These are phyloP conservation scores for Drosophila pseudoobscura DNA, from an alignment of 1,140 invertebrate genomes.

Conservation along the genomic window DNA sequence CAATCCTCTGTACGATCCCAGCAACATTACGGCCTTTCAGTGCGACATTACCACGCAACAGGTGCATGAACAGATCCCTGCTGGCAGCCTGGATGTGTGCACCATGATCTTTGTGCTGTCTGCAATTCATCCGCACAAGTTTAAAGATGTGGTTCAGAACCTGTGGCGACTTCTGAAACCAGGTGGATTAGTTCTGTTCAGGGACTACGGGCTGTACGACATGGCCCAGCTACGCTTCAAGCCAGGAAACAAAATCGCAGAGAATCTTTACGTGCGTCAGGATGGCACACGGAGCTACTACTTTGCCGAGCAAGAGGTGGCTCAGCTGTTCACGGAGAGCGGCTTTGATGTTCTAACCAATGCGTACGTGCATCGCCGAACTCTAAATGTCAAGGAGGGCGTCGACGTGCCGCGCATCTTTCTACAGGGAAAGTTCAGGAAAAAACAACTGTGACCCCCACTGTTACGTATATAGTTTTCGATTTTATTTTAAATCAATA, in stretches of 20 bases:
- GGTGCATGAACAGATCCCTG: slow-evolving; percentile 85
- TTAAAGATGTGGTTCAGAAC: slow-evolving; percentile 88
- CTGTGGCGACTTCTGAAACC: slow-evolving; percentile 89
- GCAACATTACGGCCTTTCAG: slow-evolving; percentile 90
- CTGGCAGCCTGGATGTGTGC: slow-evolving; percentile 90
- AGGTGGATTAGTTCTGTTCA: slow-evolving; percentile 93
- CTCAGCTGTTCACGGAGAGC: slow-evolving; percentile 84
- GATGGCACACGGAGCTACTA: slow-evolving; percentile 98
- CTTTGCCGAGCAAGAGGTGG: slow-evolving; percentile 89
- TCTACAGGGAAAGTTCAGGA: slow-evolving; percentile 94
- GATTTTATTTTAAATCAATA: slow-evolving; percentile 69
- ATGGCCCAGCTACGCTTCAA: slow-evolving; percentile 98
- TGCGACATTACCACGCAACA: slow-evolving; percentile 88
- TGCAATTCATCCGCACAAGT: slow-evolving; percentile 94
- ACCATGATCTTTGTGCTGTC: slow-evolving; percentile 98
- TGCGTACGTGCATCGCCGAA: slow-evolving; percentile 92
- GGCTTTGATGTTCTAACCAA: slow-evolving; percentile 89
- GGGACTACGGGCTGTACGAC: slow-evolving; percentile 99
- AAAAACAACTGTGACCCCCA: slow-evolving; percentile 64
- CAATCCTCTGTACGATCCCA: slow-evolving; percentile 84
- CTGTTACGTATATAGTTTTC: slow-evolving; percentile 38
- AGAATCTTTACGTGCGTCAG: slow-evolving; percentile 98
- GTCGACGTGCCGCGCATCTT: slow-evolving; percentile 95
- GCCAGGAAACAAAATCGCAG: slow-evolving; percentile 94
- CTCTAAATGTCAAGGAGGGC: slow-evolving; percentile 95